Evolutionary conservation across 2,888 invertebrate genomes (phyloP).

Genomic region (Rhaphigaster nebulosa): DNA sequence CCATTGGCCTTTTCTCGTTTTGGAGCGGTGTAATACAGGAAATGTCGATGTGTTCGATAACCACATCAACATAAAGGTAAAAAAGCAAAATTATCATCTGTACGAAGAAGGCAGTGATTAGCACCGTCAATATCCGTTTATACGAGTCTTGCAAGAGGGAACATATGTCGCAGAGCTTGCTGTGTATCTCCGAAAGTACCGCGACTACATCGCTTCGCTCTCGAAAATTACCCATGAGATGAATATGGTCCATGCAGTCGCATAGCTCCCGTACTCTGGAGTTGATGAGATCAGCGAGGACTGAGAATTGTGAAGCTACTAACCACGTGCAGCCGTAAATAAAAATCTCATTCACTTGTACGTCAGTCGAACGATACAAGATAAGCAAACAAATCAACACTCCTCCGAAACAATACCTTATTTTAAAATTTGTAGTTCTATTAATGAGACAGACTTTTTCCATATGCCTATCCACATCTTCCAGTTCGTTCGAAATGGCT

Average conservation of each 20-base stretch:
- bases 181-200: background rate
- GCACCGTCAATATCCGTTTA: background rate
- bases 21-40: background rate
- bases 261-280: background rate
- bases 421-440: background rate
- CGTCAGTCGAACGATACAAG: background rate
- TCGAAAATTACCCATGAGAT: background rate
- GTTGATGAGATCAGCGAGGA: background rate
- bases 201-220: background rate
- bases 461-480: background rate
- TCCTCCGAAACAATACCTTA: background rate
- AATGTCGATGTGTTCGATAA: background rate
- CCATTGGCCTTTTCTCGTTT: background rate
- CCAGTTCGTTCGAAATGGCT: background rate
- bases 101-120: background rate
- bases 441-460: background rate
- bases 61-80: background rate
- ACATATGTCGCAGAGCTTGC: background rate
- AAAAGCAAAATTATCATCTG: background rate
- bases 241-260: background rate
- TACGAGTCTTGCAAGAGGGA: background rate
- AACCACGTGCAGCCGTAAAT: background rate
- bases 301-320: background rate
- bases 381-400: background rate
- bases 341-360: background rate